Base-by-base conservation (phyloP, 2,797 vertebrate species). In the Pelochelys cantorii region DNA sequence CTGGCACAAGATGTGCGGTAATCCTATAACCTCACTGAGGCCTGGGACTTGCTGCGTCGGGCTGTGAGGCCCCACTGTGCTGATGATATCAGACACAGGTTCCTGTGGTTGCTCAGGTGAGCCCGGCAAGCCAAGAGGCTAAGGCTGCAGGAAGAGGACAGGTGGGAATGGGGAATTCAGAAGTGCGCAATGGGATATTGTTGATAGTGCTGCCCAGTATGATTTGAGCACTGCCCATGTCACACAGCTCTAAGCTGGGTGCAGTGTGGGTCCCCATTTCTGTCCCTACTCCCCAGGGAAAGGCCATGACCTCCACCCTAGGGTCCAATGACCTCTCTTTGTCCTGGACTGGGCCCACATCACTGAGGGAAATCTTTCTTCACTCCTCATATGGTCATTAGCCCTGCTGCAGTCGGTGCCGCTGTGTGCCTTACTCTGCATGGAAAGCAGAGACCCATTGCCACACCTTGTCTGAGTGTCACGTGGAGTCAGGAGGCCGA, bases 31-130 rank as follows among this genome's bases (percentile, higher is more conserved):
- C 91, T 62, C 94, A 81, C 86, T 10, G 60, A 65, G 87, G 75
- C 59, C 80, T 88, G 59, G 34, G 96, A 97, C 91, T 94, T 94
- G 94, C 92, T 95, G 85, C 85, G 52, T 93, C 62, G 83, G 77
- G 65, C 5, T n/a, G 91, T 79, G n/a, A 48, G 79, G 37, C 17
- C 92, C 55, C 87, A 3, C 57, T 9, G 18, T 48, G 14, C 27
- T 53, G 37, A 88, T 4, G 75, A 75, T 93, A 88, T 86, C 89
- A 11, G 42, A 12, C 13, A 23, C 4, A 3, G 29, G 4, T 4
- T 15, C 34, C 54, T 48, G n/a, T 59, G 53, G 31, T 22, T 31
- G 11, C 77, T 81, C 88, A 37, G 34, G 1, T 29, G 42, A 31
- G 81, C 56, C 90, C 22, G 85, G 83, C 4, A 0, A 34, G n/a